Percentiles rank a stretch among this genome's conserved stretches.
Evolutionary conservation across 2,888 invertebrate genomes (phyloP).

Genomic region (Rhyacophila evoluta): DNA sequence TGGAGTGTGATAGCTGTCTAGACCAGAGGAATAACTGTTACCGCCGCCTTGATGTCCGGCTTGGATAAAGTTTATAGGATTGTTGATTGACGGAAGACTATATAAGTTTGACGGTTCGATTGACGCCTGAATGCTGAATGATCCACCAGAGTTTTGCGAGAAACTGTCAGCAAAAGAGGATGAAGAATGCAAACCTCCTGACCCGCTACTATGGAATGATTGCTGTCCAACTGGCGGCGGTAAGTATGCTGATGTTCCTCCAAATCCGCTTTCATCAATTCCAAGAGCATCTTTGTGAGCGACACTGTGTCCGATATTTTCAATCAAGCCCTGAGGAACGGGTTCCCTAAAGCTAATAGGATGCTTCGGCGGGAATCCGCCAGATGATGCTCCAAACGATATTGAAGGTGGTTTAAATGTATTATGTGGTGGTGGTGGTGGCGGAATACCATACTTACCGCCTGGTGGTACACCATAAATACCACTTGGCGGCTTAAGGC

Average conservation of each 20-base stretch:
- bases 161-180: slow-evolving; percentile 60
- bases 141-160: slow-evolving; percentile 56
- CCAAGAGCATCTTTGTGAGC: slow-evolving; percentile 74
- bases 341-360: slow-evolving; percentile 82
- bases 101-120: slow-evolving; percentile 68
- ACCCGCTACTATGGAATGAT: slow-evolving; percentile 46
- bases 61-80: slow-evolving; percentile 64
- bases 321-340: slow-evolving; percentile 77
- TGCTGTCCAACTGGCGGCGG: slow-evolving; percentile 74
- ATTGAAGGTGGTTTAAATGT: slow-evolving; percentile 57
- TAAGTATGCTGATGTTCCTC: slow-evolving; percentile 68
- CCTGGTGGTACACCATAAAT: slow-evolving; percentile 73
- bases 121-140: slow-evolving; percentile 61
- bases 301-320: slow-evolving; percentile 74
- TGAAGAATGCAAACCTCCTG: slow-evolving; percentile 57
- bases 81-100: slow-evolving; percentile 67
- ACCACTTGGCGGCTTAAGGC: slow-evolving; percentile 72
- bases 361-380: slow-evolving; percentile 67
- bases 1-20: slow-evolving; percentile 70
- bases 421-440: slow-evolving; percentile 58
- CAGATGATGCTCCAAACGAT: slow-evolving; percentile 65
- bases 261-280: slow-evolving; percentile 64
- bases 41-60: slow-evolving; percentile 55
- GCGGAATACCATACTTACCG: slow-evolving; percentile 65
- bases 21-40: slow-evolving; percentile 61